These are phyloP conservation scores for Coelogynopora nodosa DNA, from an alignment of 2,888 invertebrate genomes.

Conservation along the genomic window DNA sequence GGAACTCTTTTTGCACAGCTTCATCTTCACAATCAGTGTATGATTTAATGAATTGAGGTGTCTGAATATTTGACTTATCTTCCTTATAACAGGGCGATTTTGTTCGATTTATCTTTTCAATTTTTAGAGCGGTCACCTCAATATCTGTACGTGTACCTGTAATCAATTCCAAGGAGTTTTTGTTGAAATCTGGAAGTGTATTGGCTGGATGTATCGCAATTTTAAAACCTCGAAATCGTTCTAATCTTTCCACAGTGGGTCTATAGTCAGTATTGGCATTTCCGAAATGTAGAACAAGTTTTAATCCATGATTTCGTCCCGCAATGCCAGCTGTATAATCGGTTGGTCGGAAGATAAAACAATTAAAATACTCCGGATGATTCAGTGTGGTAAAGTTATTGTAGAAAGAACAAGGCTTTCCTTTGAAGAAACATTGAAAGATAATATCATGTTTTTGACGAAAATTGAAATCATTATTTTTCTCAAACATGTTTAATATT, in stretches of 20 bases:
- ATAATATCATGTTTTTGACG: constrained; percentile 26
- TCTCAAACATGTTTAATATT: neutral
- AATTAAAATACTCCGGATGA: constrained; percentile 19
- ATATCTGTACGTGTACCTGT: constrained; percentile 24
- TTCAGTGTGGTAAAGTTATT: neutral
- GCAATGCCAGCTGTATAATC: neutral
- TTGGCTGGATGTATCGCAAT: constrained; percentile 14
- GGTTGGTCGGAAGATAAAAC: neutral
- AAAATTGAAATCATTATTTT: neutral
- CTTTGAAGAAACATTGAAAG: constrained; percentile 16
- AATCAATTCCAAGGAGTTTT: constrained; percentile 19
- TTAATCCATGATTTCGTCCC: constrained; percentile 23
- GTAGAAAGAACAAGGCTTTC: constrained; percentile 12
- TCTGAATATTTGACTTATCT: neutral
- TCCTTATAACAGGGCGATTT: neutral
- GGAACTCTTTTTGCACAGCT: neutral
- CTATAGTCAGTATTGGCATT: neutral
- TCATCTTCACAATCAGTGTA: neutral
- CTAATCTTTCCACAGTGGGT: neutral
- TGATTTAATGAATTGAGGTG: neutral
- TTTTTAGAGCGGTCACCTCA: neutral
- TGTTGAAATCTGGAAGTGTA: constrained; percentile 35
- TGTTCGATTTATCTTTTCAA: constrained; percentile 4
- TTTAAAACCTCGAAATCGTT: constrained; percentile 29
- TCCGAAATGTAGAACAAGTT: constrained; percentile 26